A percentile compares a stretch with the other conserved stretches of the same genome.
These are phyloP conservation scores for Leptodirus hochenwartii DNA, from an alignment of 2,888 invertebrate genomes.

Conservation along the genomic window DNA sequence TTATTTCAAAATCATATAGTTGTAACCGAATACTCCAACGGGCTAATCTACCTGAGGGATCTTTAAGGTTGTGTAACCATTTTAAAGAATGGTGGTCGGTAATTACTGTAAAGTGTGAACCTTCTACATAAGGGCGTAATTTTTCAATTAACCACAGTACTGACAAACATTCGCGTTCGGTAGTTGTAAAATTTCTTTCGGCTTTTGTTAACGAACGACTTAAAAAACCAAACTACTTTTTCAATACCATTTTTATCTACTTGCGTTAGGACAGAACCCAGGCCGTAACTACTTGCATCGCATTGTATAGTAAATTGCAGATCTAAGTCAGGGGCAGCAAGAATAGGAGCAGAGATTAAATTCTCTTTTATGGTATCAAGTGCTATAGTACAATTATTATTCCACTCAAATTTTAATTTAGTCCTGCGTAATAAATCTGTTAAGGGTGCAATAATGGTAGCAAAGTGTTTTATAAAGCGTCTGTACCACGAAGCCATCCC, in stretches of 20 bases:
- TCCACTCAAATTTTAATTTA: slow-evolving; percentile 14
- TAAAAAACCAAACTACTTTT: slow-evolving; percentile 16
- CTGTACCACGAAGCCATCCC: slow-evolving; percentile 16
- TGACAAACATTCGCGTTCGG: slow-evolving; percentile 15
- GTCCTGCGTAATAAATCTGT: slow-evolving; percentile 13
- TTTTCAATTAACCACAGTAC: slow-evolving; percentile 13
- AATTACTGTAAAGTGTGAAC: slow-evolving; percentile 6
- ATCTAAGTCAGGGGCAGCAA: slow-evolving; percentile 14
- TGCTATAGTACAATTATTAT: slow-evolving; percentile 12
- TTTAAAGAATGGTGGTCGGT: slow-evolving; percentile 5
- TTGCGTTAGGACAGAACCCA: slow-evolving; percentile 15
- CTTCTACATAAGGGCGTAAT: slow-evolving; percentile 14
- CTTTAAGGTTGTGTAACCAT: slow-evolving; percentile 11
- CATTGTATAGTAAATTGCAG: slow-evolving; percentile 15
- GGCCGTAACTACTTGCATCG: slow-evolving; percentile 14
- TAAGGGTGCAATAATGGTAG: slow-evolving; percentile 15
- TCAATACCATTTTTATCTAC: slow-evolving; percentile 7
- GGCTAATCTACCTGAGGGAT: slow-evolving; percentile 11
- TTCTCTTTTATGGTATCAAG: slow-evolving; percentile 14
- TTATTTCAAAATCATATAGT: slow-evolving; percentile 10
- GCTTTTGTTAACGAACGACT: slow-evolving; percentile 14
- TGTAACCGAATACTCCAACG: slow-evolving; percentile 10
- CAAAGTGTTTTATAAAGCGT: slow-evolving; percentile 15
- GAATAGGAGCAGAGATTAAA: slow-evolving; percentile 12
- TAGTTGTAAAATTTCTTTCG: slow-evolving; percentile 15